phyloP scores from a whole-genome alignment of 1,140 invertebrate genomes.

The Steinernema feltiae region DNA sequence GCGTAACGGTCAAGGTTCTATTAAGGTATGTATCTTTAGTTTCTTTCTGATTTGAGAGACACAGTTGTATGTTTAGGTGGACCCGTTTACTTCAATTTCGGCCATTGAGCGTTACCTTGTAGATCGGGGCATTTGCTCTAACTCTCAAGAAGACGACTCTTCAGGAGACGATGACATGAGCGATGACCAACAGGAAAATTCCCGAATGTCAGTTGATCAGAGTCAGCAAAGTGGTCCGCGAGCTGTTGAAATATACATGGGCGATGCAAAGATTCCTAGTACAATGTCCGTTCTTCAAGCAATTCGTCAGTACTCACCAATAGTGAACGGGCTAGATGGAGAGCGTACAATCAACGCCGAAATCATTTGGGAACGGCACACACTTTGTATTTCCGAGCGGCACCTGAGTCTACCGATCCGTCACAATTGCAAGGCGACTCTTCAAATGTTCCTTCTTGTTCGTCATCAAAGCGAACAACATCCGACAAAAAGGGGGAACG shows the following conservation, averaged over 20 bases:
- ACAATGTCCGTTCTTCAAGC: slow-evolving; percentile 98
- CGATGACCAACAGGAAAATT: slow-evolving; percentile 46
- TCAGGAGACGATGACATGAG: slow-evolving; percentile 57
- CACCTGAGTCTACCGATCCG: slow-evolving; percentile 12
- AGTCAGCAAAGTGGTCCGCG: background rate
- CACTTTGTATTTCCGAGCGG: slow-evolving; percentile 67
- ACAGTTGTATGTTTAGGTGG: slow-evolving; percentile 71
- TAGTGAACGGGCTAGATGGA: slow-evolving; percentile 59
- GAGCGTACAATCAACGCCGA: slow-evolving; percentile 68
- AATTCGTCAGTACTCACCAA: slow-evolving; percentile 79
- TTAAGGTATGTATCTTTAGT: slow-evolving; percentile 41
- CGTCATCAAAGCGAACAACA: background rate
- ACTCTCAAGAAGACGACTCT: slow-evolving; percentile 38
- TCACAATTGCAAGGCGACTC: background rate
- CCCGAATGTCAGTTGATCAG: background rate
- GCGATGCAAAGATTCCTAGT: slow-evolving; percentile 84
- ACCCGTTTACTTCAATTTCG: slow-evolving; percentile 92
- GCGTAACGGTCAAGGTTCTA: slow-evolving; percentile 81
- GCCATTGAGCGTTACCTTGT: slow-evolving; percentile 74
- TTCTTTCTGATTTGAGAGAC: slow-evolving; percentile 19
- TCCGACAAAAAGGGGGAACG: slow-evolving; percentile 30
- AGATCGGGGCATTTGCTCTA: slow-evolving; percentile 40
- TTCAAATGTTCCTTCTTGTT: background rate
- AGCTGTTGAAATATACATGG: slow-evolving; percentile 85
- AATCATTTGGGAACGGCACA: slow-evolving; percentile 93